Base-by-base conservation (phyloP, 2,797 vertebrate genomes). In the Gobio occitaniae region DNA sequence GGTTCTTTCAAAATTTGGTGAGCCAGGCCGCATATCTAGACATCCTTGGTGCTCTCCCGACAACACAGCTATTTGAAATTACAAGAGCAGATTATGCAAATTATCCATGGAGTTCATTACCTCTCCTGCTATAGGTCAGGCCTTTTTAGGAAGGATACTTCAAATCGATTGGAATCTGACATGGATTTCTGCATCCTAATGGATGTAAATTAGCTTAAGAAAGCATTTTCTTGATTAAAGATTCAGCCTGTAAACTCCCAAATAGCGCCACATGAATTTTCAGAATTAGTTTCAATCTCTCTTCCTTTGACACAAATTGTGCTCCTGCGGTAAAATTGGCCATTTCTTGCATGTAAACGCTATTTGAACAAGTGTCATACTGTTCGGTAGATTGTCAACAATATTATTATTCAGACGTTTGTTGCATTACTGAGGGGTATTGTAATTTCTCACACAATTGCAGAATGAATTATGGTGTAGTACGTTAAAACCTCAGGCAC, bases 81-180 rank as follows among this genome's bases (percentile, higher is more conserved):
- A 41, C 70, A 44, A 50, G 17, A 59, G 25, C 38, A 82, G 41
- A 82, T 63, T 63, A 63, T 74, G 17, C 71, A 76, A 19, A 52
- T 66, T 76, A 54, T 59, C 66, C 8, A 76, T 76, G 61, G 61
- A 68, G 72, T 76, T 78, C 36, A 78, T 84, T 77, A 52, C 63
- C 15, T 77, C n/a, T 69, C 25, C 63, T 44, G 65, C 36, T 47
- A 48, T 70, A 78, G 75, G 65, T 78, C 75, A 78, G 38, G 19
- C 4, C 36, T 77, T 59, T 52, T 76, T 38, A 65, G 44, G 11
- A 52, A 47, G 54, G 17, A 59, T 59, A 72, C 54, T 21, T 76
- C 6, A 59, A 56, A 84, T 78, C 65, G 50, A 78, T 78, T 84
- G 65, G 25, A 84, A 78, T 84, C 61, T 21, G 75, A 78, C 72